Evolutionary conservation across 1,140 invertebrate species (phyloP).

Genomic region (Ostrea denselamellosa): DNA sequence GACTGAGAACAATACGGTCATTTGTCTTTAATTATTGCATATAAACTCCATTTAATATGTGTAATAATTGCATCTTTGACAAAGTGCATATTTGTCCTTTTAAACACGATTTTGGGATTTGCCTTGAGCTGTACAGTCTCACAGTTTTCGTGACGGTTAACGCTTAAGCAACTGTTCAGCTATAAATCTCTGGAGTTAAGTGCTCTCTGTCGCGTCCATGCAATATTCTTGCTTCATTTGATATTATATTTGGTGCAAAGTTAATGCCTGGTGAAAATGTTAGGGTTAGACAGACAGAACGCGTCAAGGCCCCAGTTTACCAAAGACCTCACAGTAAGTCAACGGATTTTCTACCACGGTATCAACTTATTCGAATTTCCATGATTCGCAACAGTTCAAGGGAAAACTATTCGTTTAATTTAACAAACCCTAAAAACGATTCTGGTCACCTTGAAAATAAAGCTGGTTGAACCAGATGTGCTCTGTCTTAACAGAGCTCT

Average conservation of each 20-base stretch:
- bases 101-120: conserved; percentile 17
- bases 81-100: conserved; percentile 13
- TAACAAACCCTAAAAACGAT: conserved; percentile 4
- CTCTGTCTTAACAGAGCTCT: not conserved
- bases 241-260: conserved; percentile 38
- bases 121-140: not conserved
- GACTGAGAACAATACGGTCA: conserved; percentile 2
- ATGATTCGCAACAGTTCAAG: not conserved
- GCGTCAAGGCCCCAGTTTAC: not conserved
- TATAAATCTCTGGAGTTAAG: conserved; percentile 30
- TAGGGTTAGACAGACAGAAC: conserved; percentile 23
- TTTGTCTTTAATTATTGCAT: conserved; percentile 27
- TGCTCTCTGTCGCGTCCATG: conserved; percentile 35
- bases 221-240: conserved; percentile 35
- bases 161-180: conserved; percentile 13
- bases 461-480: conserved; percentile 27
- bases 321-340: conserved; percentile 22
- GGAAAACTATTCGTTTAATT: not conserved
- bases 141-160: not conserved
- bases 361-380: not conserved
- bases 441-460: conserved; percentile 25
- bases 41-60: conserved; percentile 7
- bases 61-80: conserved; percentile 18
- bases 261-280: conserved; percentile 22
- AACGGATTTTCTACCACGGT: not conserved